Evolutionary conservation across 2,797 vertebrate species (phyloP).

Genomic region (Syncerus caffer): DNA sequence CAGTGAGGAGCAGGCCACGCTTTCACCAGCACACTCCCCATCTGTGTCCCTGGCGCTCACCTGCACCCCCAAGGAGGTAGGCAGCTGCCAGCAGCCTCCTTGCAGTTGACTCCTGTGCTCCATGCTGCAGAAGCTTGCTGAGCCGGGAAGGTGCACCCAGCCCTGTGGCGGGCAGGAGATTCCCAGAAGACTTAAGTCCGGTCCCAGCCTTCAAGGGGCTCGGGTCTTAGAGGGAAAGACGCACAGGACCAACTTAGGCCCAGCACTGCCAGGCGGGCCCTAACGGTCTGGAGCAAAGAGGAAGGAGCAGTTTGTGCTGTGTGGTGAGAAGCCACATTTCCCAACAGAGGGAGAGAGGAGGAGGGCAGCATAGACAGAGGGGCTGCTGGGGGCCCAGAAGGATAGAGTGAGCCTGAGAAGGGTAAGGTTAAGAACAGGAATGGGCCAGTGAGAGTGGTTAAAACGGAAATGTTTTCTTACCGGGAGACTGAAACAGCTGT

Average conservation of each 20-base stretch:
- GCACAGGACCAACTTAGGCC: accelerated
- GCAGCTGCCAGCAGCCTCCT: background rate
- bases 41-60: background rate
- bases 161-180: background rate
- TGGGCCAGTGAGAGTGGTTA: background rate
- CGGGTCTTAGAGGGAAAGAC: background rate
- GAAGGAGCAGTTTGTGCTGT: background rate
- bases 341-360: background rate
- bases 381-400: background rate
- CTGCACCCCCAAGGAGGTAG: background rate
- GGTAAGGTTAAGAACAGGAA: background rate
- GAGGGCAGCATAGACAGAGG: background rate
- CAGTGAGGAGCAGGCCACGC: background rate
- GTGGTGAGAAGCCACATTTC: background rate
- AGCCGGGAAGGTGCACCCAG: background rate
- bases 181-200: background rate
- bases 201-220: background rate
- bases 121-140: background rate
- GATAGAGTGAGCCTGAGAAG: background rate
- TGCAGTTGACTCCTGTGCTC: background rate
- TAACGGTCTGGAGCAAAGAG: background rate
- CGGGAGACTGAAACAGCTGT: background rate
- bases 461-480: background rate
- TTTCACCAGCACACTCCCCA: background rate
- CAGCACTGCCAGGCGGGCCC: background rate